Evolutionary conservation across 2,888 invertebrate species (phyloP).

Genomic region (Petrolisthes manimaculis): DNA sequence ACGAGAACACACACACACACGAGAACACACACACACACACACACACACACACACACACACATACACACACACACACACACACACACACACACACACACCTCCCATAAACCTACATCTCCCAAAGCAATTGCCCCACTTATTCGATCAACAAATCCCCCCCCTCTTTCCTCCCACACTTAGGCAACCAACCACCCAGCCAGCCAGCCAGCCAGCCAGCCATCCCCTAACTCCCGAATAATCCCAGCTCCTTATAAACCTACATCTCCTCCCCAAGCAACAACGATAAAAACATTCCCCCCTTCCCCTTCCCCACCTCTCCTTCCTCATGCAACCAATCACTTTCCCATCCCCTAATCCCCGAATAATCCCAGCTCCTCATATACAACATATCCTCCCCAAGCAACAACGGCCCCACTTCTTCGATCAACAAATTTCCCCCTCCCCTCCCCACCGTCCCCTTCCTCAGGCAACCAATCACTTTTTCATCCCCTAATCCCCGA

Average conservation of each 20-base stretch:
- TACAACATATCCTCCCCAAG: neutral
- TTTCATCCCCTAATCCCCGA: neutral
- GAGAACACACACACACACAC: conserved; percentile 13
- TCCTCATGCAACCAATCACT: neutral
- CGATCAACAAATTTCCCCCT: neutral
- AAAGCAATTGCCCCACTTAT: too few relatives aligned
- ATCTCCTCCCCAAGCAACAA: neutral
- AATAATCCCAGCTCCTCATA: neutral
- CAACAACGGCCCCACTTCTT: too few relatives aligned
- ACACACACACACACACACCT: too few relatives aligned
- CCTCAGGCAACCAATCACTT: neutral
- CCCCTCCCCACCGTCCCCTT: neutral
- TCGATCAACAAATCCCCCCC: too few relatives aligned
- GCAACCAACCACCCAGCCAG: neutral
- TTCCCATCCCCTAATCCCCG: neutral
- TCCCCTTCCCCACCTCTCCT: neutral
- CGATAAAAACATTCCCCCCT: neutral
- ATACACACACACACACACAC: too few relatives aligned
- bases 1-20: too few relatives aligned
- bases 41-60: conserved; percentile 27
- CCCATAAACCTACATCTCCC: too few relatives aligned
- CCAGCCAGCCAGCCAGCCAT: neutral
- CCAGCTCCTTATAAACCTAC: too few relatives aligned
- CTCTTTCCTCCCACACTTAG: too few relatives aligned
- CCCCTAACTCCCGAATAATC: too few relatives aligned